Evolutionary conservation across 2,797 vertebrate genomes (phyloP), one percentile per base, ranked within the genome.

Genomic region (Enteromius argenteus): DNA sequence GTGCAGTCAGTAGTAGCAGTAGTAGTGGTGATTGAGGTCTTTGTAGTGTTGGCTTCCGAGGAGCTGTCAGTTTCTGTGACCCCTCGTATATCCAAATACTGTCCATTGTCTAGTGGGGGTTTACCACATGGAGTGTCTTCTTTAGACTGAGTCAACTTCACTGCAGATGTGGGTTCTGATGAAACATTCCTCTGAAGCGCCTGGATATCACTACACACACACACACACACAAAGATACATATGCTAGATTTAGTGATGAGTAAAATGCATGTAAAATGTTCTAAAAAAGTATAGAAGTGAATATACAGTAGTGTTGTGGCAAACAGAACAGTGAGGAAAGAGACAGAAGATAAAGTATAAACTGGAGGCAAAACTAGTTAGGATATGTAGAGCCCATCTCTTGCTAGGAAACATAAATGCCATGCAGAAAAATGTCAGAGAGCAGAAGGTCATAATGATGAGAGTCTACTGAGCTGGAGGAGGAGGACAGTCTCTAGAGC

Each of bases 141-240:
- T 87, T 93, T 85, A 87, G 93, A 90, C 27, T 94, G 93, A 86
- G 90, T 87, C 84, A 92, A 92, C 86, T 96, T 94, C 88, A 92
- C 89, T 86, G 91, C 87, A n/a, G 91, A 78, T 0, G 83, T 85
- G 69, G 95, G 91, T 19, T 92, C 86, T 78, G 94, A 86, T 51
- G 96, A 94, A 44, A 95, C 95, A 3, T 95, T 95, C 90, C 92
- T 96, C 94, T 96, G 97, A 72, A 99, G 93, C 83, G 93, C 92
- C 88, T 98, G 96, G 92, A 99, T 97, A 94, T 99, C 97, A 91
- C 98, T 99, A 87, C 19, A 82, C 10, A 35, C 27, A 27, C 32
- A 35, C 35, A 46, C 21, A 84, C 81, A 42, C 53, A 73, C 27
- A 74, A n/a, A 53, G 11, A 17, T 7, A 74, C 60, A 32, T 74